phyloP scores from a whole-genome alignment of 2,113 vertebrate species.

The Ifrita kowaldi region DNA sequence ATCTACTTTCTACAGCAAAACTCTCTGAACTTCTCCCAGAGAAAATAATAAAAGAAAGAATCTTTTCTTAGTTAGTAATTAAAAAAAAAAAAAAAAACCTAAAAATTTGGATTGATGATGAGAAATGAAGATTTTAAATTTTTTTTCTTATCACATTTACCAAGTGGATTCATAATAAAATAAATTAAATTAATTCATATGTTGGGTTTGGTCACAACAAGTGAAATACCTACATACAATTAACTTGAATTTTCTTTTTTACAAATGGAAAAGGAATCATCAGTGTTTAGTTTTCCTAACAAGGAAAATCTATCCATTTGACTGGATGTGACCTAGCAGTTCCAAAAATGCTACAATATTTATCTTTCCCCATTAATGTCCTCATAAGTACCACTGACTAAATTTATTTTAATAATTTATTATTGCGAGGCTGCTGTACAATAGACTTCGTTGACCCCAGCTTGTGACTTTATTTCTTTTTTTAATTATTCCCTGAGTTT shows the following conservation, averaged over 20 bases:
- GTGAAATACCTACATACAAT: background rate
- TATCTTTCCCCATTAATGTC: background rate
- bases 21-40: background rate
- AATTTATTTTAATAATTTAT: background rate
- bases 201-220: background rate
- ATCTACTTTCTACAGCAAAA: background rate
- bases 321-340: background rate
- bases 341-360: background rate
- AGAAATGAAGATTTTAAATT: background rate
- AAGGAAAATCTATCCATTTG: background rate
- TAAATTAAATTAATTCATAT: fast-evolving
- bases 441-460: background rate
- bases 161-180: background rate
- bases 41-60: background rate
- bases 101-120: background rate
- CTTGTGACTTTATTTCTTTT: background rate
- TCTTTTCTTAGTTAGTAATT: background rate
- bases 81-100: background rate
- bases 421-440: background rate
- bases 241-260: background rate
- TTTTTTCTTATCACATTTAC: background rate
- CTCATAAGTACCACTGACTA: background rate
- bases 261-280: background rate
- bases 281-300: background rate
- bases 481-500: background rate